phyloP scores from a whole-genome alignment of 2,888 invertebrate genomes.

The Vannuccia rotundouncinata region DNA sequence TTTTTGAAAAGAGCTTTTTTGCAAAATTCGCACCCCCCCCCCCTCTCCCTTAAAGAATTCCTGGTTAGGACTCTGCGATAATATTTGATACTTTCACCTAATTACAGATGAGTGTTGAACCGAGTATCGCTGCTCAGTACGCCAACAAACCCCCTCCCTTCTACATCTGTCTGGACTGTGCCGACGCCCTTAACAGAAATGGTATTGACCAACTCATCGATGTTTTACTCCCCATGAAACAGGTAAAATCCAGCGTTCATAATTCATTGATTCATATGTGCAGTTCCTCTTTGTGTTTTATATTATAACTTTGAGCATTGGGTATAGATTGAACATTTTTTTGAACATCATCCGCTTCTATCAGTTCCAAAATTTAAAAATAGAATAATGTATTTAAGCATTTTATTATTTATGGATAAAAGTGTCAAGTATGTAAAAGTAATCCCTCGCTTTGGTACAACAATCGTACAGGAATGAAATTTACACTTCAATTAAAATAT shows the following conservation, averaged over 20 bases:
- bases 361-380: too few species aligned
- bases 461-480: too few species aligned
- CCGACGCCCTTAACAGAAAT: slow-evolving; percentile 59
- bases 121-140: slow-evolving; percentile 49
- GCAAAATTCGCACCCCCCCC: background rate
- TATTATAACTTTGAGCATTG: too few species aligned
- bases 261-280: background rate
- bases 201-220: slow-evolving; percentile 62
- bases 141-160: slow-evolving; percentile 75
- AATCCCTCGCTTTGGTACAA: too few species aligned
- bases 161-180: slow-evolving; percentile 90
- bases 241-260: too few species aligned
- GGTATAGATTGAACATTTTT: too few species aligned
- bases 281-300: background rate
- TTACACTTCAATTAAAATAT: too few species aligned
- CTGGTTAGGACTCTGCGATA: too few species aligned
- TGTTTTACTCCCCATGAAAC: slow-evolving; percentile 75
- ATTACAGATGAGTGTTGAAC: slow-evolving; percentile 38
- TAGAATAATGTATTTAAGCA: too few species aligned
- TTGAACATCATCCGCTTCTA: too few species aligned
- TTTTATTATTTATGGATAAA: too few species aligned
- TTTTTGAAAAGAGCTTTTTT: background rate
- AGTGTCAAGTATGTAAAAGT: too few species aligned
- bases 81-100: background rate
- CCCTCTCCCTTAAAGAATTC: background rate